A percentile compares a stretch with the other conserved stretches of the same genome.
Conservation (phyloP, 2,797 vertebrate genomes). For the Stomatorhinus walkeri region DNA sequence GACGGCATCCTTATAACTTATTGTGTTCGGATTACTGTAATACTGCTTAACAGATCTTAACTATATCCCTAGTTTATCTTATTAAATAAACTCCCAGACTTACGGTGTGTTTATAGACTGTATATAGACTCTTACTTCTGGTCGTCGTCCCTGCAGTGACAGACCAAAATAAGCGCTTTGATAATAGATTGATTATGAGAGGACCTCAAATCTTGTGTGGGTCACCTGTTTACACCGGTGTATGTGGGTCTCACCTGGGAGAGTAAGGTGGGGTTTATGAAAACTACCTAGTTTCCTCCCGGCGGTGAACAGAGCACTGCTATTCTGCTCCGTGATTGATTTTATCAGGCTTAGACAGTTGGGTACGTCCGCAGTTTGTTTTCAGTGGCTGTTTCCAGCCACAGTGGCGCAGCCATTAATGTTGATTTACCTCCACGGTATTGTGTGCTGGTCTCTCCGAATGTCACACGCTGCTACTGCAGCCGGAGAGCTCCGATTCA, state of each 20-base stretch:
- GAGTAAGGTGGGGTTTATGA: neutral
- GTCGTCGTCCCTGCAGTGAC: neutral
- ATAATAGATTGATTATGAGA: neutral
- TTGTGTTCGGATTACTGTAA: neutral
- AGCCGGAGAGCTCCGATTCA: slow-evolving; percentile 10
- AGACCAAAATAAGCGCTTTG: neutral
- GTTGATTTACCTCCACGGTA: slow-evolving; percentile 3
- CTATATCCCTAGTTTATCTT: neutral
- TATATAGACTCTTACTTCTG: neutral
- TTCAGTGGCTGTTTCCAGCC: slow-evolving; percentile 4
- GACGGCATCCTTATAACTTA: neutral
- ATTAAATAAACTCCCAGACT: neutral
- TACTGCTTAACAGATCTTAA: neutral
- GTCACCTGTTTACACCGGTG: neutral
- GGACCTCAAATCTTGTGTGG: neutral
- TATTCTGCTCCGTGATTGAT: neutral
- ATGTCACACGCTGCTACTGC: slow-evolving; percentile 10
- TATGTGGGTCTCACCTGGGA: neutral
- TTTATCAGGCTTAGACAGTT: neutral
- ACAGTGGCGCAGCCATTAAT: slow-evolving; percentile 15
- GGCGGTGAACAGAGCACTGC: neutral
- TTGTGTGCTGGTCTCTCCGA: slow-evolving; percentile 11
- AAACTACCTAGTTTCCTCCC: neutral
- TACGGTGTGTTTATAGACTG: neutral
- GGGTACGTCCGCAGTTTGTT: neutral